Base-by-base conservation (phyloP, 2,888 invertebrate genomes). In the Apomyelois bistriatella region DNA sequence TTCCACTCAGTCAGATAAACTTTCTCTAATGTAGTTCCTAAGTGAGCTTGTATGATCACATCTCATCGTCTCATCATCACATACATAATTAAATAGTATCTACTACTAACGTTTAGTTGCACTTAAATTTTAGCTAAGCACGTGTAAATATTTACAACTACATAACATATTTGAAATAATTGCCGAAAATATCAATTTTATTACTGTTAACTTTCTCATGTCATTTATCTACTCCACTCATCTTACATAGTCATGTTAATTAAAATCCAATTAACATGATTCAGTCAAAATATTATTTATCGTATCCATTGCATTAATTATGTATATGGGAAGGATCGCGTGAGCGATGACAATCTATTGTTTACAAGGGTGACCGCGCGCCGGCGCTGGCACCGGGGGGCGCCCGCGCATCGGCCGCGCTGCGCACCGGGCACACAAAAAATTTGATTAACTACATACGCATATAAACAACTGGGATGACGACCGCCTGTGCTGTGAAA, bases 241-340 rank as follows among this genome's bases (percentile, higher is more conserved):
- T 46, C 35, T 46, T 15, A 5, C 15, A 15, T 3, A 46, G 9
- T 32, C 10, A 32, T 46, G 32, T 46, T 43, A 43, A 13, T 15
- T 2, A n/a, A 43, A 46, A 46, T 46, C 46, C 32, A 46, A 46
- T 46, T 46, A 46, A 46, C 46, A 46, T 16, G 46, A 16, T 46
- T 32, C 15, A 16, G 16, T 30, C 32, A 32, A 13, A 46, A 46
- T 2, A 46, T 15, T 10, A 10, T 16, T 35, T 46, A 32, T 46
- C 15, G 30, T 46, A n/a, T 30, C 13, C 13, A 15, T 30, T 46
- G 30, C 46, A 46, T 46, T 46, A 46, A 46, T 46, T 46, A 30
- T 30, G n/a, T 16, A 16, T 32, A 15, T 32, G 46, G 16, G 10
- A 1, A 13, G 32, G 15, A 46, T 46, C 32, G 46, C 46, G 46